Percentiles rank a stretch among this genome's conserved stretches.
Conservation (phyloP, 2,888 invertebrate species). For the Leptinotarsa haldemani region DNA sequence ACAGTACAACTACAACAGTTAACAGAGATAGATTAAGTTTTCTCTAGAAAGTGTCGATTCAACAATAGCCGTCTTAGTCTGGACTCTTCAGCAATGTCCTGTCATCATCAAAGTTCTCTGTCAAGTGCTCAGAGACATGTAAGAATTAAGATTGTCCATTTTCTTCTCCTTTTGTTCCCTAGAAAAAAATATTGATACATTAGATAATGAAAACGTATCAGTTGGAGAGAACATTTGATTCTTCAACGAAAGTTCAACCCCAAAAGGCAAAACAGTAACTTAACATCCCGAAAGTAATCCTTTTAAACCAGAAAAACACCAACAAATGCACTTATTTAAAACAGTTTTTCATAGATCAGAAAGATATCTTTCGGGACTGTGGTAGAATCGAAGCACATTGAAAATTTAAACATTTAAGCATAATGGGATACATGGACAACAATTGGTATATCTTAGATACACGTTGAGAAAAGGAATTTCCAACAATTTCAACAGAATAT, state of each 20-base stretch:
- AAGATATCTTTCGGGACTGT: neutral
- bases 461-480: neutral
- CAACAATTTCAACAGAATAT: too few species aligned
- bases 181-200: conserved; percentile 39
- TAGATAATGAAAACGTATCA: neutral
- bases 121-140: conserved; percentile 79
- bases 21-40: conserved; percentile 60
- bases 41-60: conserved; percentile 48
- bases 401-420: neutral
- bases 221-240: neutral
- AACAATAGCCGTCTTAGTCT: conserved; percentile 43
- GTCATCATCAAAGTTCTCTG: conserved; percentile 70
- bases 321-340: neutral
- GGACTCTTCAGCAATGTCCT: conserved; percentile 60
- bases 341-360: neutral
- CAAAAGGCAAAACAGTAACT: neutral
- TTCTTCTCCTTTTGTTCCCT: conserved; percentile 86
- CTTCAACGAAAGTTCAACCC: neutral
- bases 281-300: neutral
- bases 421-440: neutral
- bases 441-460: neutral
- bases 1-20: conserved; percentile 63
- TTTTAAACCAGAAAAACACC: neutral
- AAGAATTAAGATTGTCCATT: conserved; percentile 87
- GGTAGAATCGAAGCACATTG: neutral